These are phyloP conservation scores for Enteromius fasciolatus DNA, from an alignment of 2,797 vertebrate species.

Conservation along the genomic window DNA sequence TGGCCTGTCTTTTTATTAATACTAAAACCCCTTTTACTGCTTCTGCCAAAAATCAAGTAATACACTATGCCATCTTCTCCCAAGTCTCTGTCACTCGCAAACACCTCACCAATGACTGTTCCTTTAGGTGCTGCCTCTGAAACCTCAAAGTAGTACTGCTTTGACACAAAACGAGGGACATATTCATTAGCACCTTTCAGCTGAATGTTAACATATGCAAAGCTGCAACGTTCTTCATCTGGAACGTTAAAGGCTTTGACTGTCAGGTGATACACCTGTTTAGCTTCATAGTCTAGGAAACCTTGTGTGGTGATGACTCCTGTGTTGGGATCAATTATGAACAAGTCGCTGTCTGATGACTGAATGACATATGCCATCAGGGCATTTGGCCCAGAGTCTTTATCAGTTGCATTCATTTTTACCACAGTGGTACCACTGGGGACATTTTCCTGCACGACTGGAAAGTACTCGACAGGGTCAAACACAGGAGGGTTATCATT, in stretches of 20 bases:
- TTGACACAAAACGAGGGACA: slow-evolving; percentile 96
- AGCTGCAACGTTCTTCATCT: slow-evolving; percentile 95
- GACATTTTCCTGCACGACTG: slow-evolving; percentile 91
- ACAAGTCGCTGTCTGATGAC: slow-evolving; percentile 95
- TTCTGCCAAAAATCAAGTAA: slow-evolving; percentile 94
- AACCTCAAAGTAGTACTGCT: slow-evolving; percentile 97
- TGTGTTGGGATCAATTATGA: slow-evolving; percentile 95
- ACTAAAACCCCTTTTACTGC: slow-evolving; percentile 92
- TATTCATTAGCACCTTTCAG: slow-evolving; percentile 96
- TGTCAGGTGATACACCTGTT: slow-evolving; percentile 93
- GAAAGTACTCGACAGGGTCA: slow-evolving; percentile 87
- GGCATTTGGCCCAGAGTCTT: slow-evolving; percentile 88
- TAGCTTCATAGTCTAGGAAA: slow-evolving; percentile 97
- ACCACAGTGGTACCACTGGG: slow-evolving; percentile 96
- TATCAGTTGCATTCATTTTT: slow-evolving; percentile 86
- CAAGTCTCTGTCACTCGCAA: slow-evolving; percentile 95
- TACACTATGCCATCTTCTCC: slow-evolving; percentile 92
- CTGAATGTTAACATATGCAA: slow-evolving; percentile 91
- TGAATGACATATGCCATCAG: slow-evolving; percentile 92
- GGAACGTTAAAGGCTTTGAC: slow-evolving; percentile 97
- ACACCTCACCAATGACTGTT: slow-evolving; percentile 92
- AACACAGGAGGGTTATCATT: slow-evolving; percentile 95
- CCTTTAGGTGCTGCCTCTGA: slow-evolving; percentile 92
- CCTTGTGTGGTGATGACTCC: slow-evolving; percentile 97
- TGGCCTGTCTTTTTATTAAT: slow-evolving; percentile 89